Evolutionary conservation across 2,888 invertebrate genomes (phyloP).

Genomic region (Gymnoscelis rufifasciata): DNA sequence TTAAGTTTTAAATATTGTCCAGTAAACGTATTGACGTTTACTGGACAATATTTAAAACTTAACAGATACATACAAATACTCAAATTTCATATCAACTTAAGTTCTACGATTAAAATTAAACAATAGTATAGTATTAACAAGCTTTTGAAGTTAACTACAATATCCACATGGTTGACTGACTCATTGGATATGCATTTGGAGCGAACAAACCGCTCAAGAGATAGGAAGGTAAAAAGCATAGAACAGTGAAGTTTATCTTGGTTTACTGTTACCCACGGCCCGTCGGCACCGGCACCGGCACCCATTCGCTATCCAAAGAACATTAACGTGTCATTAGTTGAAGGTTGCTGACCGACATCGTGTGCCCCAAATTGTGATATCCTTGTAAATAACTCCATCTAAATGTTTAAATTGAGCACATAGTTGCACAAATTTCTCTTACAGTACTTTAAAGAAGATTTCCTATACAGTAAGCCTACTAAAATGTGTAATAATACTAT

Average conservation of each 20-base stretch:
- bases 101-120: no score
- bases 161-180: slow-evolving; percentile 59
- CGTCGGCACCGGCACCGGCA: slow-evolving; percentile 39
- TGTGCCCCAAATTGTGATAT: slow-evolving; percentile 17
- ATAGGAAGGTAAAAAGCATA: slow-evolving; percentile 60
- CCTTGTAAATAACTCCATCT: not conserved
- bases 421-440: not conserved
- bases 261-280: slow-evolving; percentile 70
- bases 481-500: no score
- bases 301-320: slow-evolving; percentile 56
- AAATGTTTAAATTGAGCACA: not conserved
- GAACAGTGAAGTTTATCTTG: slow-evolving; percentile 70
- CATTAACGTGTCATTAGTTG: slow-evolving; percentile 72
- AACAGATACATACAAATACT: no score
- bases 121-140: no score
- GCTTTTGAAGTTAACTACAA: slow-evolving; percentile 11
- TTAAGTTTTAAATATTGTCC: no score
- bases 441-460: no score
- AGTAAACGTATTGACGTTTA: no score
- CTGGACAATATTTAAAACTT: no score
- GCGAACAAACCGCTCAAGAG: slow-evolving; percentile 64
- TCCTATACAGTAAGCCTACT: no score
- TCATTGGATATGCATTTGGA: slow-evolving; percentile 75
- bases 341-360: slow-evolving; percentile 70
- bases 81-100: no score